phyloP scores from a whole-genome alignment of 2,888 invertebrate genomes.

The Pheosia tremula region DNA sequence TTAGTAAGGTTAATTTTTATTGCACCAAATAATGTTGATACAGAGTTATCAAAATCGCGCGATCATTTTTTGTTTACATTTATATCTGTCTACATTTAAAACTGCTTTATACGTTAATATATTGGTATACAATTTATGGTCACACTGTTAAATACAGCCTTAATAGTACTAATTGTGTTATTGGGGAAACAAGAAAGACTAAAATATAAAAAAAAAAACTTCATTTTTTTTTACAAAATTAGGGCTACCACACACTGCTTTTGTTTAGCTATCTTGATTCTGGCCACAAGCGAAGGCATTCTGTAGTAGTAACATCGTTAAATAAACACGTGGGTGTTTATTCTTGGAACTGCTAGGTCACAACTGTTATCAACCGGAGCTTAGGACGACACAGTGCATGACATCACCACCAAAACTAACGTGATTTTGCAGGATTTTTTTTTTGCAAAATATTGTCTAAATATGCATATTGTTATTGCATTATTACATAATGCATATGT shows the following conservation, averaged over 20 bases:
- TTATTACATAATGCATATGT: no score
- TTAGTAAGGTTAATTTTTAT: not conserved
- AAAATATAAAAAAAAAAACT: no score
- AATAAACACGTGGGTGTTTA: not conserved
- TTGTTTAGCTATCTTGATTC: no score
- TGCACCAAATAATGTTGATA: not conserved
- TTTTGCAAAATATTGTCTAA: not conserved
- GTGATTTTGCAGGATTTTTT: not conserved
- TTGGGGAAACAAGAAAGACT: no score
- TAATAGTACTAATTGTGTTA: no score
- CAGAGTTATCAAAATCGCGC: not conserved
- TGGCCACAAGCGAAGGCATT: not conserved
- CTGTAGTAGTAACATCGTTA: not conserved
- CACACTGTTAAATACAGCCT: no score
- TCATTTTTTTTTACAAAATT: not conserved
- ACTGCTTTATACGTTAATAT: not conserved
- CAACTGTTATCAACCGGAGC: not conserved
- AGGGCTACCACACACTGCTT: not conserved
- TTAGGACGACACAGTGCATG: not conserved
- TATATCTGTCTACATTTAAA: not conserved
- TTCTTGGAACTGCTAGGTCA: slow-evolving; percentile 1
- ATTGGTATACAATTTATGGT: no score
- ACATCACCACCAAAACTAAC: not conserved
- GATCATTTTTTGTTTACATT: no score
- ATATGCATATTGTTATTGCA: not conserved